Conservation (phyloP, 1,140 invertebrate species). For the Tenebrio molitor region DNA sequence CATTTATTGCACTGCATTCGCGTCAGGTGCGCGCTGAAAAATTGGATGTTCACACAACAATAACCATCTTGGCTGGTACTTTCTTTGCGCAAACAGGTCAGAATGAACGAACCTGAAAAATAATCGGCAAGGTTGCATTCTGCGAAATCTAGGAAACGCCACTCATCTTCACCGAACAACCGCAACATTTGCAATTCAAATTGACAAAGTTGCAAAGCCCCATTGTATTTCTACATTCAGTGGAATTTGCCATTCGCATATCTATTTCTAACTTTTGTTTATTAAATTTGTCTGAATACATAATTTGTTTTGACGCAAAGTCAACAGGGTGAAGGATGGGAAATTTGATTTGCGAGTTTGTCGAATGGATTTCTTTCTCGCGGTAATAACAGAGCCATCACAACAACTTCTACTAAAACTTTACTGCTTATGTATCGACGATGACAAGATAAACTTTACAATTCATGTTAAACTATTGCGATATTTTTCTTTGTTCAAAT, state of each 20-base stretch:
- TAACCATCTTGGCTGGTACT: too few species aligned
- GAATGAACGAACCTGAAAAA: not conserved
- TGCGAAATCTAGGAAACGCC: not conserved
- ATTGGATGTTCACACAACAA: too few species aligned
- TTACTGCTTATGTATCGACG: too few species aligned
- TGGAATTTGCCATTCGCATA: slow-evolving; percentile 21
- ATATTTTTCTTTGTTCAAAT: too few species aligned
- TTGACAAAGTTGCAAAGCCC: not conserved
- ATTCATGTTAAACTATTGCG: too few species aligned
- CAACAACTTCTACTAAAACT: too few species aligned
- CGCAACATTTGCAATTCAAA: slow-evolving; percentile 11
- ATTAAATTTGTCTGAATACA: slow-evolving; percentile 19
- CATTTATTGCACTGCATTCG: too few species aligned
- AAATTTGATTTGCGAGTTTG: slow-evolving; percentile 5
- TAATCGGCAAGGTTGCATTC: not conserved
- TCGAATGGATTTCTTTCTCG: not conserved
- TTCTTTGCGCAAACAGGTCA: too few species aligned
- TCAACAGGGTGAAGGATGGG: not conserved
- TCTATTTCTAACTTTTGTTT: slow-evolving; percentile 28
- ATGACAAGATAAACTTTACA: too few species aligned
- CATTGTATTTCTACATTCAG: slow-evolving; percentile 14
- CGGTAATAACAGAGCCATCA: not conserved
- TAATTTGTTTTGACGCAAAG: slow-evolving; percentile 12
- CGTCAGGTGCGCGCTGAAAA: too few species aligned
- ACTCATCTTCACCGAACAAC: slow-evolving; percentile 7